Evolutionary conservation across 2,888 invertebrate genomes (phyloP), one percentile per base, ranked within the genome.

Genomic region (Lymantria dispar): DNA sequence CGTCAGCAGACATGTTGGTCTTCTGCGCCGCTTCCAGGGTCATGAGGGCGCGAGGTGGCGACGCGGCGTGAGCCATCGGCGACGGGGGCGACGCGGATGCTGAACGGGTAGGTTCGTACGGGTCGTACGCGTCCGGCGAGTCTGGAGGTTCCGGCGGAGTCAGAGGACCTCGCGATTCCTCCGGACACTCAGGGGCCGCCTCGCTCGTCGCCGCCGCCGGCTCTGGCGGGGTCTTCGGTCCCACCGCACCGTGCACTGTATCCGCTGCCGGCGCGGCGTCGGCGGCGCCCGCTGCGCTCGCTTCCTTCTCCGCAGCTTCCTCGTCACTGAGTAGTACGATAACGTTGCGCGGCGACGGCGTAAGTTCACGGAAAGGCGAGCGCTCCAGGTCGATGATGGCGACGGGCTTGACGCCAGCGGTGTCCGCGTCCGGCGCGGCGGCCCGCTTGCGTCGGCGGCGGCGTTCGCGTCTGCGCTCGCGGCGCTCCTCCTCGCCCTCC

Each of bases 61-160:
- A 58, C 40, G 66, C 52, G 45, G 65, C 52, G 53, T 51, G 64
- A 48, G 69, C 62, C 58, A 85, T 78, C 65, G 89, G 77, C 0
- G 93, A 78, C 65, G 89, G 77, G 0, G 93, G 94, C 0, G 94
- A 93, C 0, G 93, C 94, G 11, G 95, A 94, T 14, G 95, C 87
- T 0, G 97, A 96, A 79, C 96, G 96, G 8, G 97, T 97, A 0
- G 97, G 97, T 83, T 97, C 97, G 83, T 97, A 97, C 0, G 97
- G 97, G 93, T 97, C 97, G 83, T 97, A 97, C 3, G 95, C 96
- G 81, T 96, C 96, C 0, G 96, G 96, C 11, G 96, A 46, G 94
- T 94, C 70, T 12, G 81, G 80, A 46, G 82, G 83, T 70, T 92
- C 86, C 0, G 94, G 94, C 3, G 94, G 94, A 12, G 94, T 94